Base-by-base conservation (phyloP, 2,797 vertebrate genomes). In the Phyllotis vaccarum region DNA sequence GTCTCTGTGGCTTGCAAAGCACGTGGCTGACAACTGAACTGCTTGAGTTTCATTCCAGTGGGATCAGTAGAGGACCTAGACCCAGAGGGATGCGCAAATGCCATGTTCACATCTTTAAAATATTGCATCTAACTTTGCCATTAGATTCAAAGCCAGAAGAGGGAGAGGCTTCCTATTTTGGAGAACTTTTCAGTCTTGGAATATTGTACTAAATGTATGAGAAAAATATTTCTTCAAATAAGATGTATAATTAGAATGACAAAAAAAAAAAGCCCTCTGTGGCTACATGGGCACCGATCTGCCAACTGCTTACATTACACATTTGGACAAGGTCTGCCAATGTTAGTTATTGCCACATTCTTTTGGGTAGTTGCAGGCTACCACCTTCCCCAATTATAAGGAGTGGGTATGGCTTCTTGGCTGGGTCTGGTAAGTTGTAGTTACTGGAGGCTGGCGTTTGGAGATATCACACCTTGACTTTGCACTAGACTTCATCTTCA, bases 101-200 rank as follows among this genome's bases (percentile, higher is more conserved):
- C 43, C 12, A 49, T 13, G 24, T 14, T 86, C 49, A 89, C 24
- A 64, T 95, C 86, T 86, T 89, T 60, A 37, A 81, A 79, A n/a
- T 7, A 40, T n/a, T 29, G 27, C 17, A 87, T 62, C 37, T 68
- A 70, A 62, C 37, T 82, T 62, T 52, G 58, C 72, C 86, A 12
- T 90, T 86, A 82, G 22, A 83, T 24, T 78, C 90, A 87, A 91
- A 94, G 31, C 46, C 66, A 43, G 62, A 86, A 40, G 34, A 49
- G 75, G 72, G 9, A 78, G 75, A 5, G 22, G 5, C 31, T 86
- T 86, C 43, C 43, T 52, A 5, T 52, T 52, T 68, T n/a, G 6
- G 46, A n/a, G 52, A 68, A n/a, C 62, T 86, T 86, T 68, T 43
- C 7, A 60, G 6, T 52, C 79, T 83, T 37, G 87, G 62, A n/a